Conservation (phyloP, 2,888 invertebrate genomes). For the Azorinus chamasolen region DNA sequence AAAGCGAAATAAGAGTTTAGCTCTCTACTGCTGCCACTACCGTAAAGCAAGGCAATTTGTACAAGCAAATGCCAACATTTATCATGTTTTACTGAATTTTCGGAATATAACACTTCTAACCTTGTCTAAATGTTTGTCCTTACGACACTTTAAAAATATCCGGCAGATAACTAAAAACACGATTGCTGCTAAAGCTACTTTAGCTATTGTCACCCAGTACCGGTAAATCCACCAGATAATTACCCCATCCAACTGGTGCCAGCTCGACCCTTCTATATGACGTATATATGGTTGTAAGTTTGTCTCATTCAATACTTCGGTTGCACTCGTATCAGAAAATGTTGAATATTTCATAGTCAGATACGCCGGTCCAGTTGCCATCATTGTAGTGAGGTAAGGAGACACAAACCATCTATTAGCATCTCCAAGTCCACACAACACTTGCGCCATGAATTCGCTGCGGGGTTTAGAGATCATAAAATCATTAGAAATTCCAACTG, state of each 20-base stretch:
- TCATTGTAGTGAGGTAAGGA: conserved; percentile 49
- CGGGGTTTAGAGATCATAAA: conserved; percentile 51
- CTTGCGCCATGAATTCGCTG: conserved; percentile 36
- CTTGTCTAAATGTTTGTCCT: too few species aligned
- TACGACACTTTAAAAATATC: too few species aligned
- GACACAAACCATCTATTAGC: conserved; percentile 43
- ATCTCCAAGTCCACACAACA: conserved; percentile 33
- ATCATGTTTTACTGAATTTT: too few species aligned
- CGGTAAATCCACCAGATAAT: conserved; percentile 40
- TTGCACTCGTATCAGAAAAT: conserved; percentile 3
- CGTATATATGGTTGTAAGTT: conserved; percentile 19
- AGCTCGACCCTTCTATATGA: conserved; percentile 42
- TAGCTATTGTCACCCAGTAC: too few species aligned
- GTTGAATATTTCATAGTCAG: conserved; percentile 27
- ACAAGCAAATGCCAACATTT: too few species aligned
- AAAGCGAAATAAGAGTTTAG: too few species aligned
- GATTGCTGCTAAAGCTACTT: too few species aligned
- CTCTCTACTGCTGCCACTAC: too few species aligned
- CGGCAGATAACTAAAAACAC: too few species aligned
- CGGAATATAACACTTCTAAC: too few species aligned
- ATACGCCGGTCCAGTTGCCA: conserved; percentile 57
- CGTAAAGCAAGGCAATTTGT: too few species aligned
- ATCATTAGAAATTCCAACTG: conserved; percentile 42
- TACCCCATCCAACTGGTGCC: conserved; percentile 47
- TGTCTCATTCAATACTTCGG: conserved; percentile 16